Evolutionary conservation across 2,888 invertebrate genomes (phyloP), one percentile per base, ranked within the genome.

Genomic region (Epinotia ramella): DNA sequence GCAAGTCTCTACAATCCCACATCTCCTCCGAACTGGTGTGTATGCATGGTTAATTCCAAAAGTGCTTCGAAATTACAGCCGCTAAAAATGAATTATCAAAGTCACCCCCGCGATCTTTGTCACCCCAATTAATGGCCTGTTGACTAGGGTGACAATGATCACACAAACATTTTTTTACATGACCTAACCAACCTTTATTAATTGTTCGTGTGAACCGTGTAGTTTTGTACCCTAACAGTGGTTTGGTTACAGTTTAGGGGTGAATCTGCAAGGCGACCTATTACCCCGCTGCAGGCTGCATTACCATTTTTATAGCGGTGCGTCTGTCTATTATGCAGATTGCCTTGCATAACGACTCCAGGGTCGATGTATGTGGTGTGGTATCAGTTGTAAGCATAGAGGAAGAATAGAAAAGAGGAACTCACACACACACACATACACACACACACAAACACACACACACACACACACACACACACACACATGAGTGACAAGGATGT

Each of bases 301-400:
- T 92, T 93, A 91, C 89, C 92, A 93, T 92, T 92, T 92, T 93
- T 92, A 92, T 93, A 91, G 91, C 87, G 81, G 85, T 83, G 81
- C 83, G 90, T 91, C 90, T 88, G 86, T 83, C 88, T 89, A 91
- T 92, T 92, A 93, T 93, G 93, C 88, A 93, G 91, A 93, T 93
- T 89, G 89, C 84, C 80, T 86, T 83, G 85, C 83, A 81, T 84
- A 84, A 86, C 86, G 87, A 86, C 86, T 87, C 83, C 83, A 84
- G 82, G 82, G 77, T 28, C 82, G 81, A 83, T 83, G 82, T 83
- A 79, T 83, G 81, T 56, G 56, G 75, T 46, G 18, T 24, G 79
- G 73, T 64, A 57, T 73, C 79, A 84, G 78, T 77, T 16, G 67
- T 60, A 76, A 76, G 79, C 77, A 73, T 28, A 28, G 24, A 28